A percentile compares a stretch with the other conserved stretches of the same genome.
These are phyloP conservation scores for Drosophila villosipedis DNA, from an alignment of 2,888 invertebrate genomes.

Conservation along the genomic window DNA sequence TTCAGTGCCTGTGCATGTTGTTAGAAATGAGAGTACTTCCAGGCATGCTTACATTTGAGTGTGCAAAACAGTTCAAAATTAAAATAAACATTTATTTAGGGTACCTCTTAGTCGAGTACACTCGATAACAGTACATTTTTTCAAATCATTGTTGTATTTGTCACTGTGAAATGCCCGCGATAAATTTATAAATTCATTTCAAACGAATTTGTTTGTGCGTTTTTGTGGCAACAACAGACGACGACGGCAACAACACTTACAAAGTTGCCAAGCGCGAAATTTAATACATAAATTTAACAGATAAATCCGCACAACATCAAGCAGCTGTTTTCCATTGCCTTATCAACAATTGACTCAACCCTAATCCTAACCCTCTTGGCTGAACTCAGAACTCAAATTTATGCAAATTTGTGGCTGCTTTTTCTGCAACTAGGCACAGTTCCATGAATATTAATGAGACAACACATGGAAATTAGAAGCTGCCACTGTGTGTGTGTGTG, in stretches of 20 bases:
- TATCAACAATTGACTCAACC: neutral
- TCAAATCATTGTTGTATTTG: slow-evolving; percentile 11
- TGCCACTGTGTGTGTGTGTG: slow-evolving; percentile 1
- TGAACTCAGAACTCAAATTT: slow-evolving; percentile 53
- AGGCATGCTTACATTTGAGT: too few species aligned
- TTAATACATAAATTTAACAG: slow-evolving; percentile 19
- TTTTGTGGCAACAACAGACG: slow-evolving; percentile 42
- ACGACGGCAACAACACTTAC: slow-evolving; percentile 27
- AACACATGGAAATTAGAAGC: slow-evolving; percentile 74
- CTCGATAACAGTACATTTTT: neutral
- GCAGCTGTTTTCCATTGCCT: slow-evolving; percentile 24
- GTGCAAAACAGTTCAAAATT: too few species aligned
- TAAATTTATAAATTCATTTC: slow-evolving; percentile 67
- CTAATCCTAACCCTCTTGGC: slow-evolving; percentile 1
- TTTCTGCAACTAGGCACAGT: slow-evolving; percentile 56
- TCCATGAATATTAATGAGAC: slow-evolving; percentile 75
- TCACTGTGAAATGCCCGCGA: slow-evolving; percentile 46
- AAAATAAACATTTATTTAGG: neutral
- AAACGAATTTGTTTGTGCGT: slow-evolving; percentile 41
- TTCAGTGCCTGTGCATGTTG: too few species aligned
- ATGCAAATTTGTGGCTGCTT: slow-evolving; percentile 66
- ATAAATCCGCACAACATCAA: slow-evolving; percentile 28
- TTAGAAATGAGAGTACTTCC: too few species aligned
- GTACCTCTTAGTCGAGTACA: neutral
- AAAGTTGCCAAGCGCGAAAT: slow-evolving; percentile 42